phyloP scores from a whole-genome alignment of 2,888 invertebrate genomes.

The Trissonchulus latispiculum region DNA sequence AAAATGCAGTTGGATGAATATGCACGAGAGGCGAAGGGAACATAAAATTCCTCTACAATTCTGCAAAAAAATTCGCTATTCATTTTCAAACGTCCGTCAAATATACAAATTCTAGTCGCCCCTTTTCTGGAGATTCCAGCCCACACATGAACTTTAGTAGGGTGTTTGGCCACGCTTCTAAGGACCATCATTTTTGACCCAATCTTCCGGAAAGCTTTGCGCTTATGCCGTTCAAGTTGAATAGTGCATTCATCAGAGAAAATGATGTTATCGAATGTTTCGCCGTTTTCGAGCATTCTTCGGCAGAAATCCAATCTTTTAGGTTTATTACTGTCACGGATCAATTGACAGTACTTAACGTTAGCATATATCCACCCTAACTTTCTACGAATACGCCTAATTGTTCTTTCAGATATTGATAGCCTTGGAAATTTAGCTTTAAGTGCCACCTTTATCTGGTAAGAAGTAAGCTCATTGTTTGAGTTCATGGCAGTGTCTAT shows the following conservation, averaged over 20 bases:
- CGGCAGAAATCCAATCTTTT: not conserved
- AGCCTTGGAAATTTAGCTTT: too few relatives aligned
- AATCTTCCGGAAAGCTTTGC: not conserved
- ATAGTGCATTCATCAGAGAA: slow-evolving; percentile 1
- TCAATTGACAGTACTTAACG: not conserved
- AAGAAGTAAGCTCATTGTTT: not conserved
- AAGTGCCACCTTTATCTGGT: not conserved
- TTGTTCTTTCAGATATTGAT: not conserved
- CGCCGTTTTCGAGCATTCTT: too few relatives aligned
- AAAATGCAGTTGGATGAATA: not conserved
- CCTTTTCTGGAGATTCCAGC: too few relatives aligned
- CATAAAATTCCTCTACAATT: not conserved
- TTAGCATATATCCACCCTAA: not conserved
- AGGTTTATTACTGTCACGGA: not conserved
- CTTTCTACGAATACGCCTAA: not conserved
- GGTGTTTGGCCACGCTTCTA: not conserved
- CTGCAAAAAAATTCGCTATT: not conserved
- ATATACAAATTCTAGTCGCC: not conserved
- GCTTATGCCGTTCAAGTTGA: not conserved
- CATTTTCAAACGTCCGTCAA: not conserved
- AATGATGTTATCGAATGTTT: too few relatives aligned
- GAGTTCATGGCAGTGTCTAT: too few relatives aligned
- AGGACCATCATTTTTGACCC: not conserved
- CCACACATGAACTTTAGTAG: slow-evolving; percentile 1
- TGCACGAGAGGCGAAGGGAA: not conserved